Conservation (phyloP, 2,797 vertebrate species). For the Ptychobarbus kaznakovi region DNA sequence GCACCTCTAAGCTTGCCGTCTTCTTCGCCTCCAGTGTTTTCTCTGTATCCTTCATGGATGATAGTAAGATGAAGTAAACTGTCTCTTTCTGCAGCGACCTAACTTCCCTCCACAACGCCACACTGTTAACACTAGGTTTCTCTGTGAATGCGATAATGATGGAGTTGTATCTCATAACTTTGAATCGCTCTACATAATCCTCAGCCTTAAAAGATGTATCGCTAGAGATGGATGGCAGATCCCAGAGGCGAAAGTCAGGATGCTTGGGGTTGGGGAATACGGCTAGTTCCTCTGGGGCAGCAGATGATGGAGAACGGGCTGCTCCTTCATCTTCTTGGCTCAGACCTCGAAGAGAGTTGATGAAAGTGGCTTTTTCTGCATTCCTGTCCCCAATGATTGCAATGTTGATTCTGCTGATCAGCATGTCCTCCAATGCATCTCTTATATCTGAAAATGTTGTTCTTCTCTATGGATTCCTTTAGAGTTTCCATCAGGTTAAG, state of each 20-base stretch:
- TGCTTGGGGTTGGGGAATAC: constrained; percentile 73
- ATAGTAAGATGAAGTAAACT: constrained; percentile 72
- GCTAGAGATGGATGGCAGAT: constrained; percentile 68
- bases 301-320: constrained; percentile 53
- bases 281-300: constrained; percentile 64
- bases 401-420: constrained; percentile 77
- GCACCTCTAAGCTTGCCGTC: constrained; percentile 65
- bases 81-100: constrained; percentile 68
- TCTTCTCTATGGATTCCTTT: constrained; percentile 76
- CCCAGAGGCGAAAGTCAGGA: constrained; percentile 77
- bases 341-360: constrained; percentile 75
- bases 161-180: constrained; percentile 72
- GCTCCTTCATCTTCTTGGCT: constrained; percentile 68
- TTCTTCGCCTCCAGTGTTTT: constrained; percentile 67
- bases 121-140: constrained; percentile 59
- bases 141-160: constrained; percentile 71
- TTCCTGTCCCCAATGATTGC: constrained; percentile 70
- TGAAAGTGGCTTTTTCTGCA: constrained; percentile 69
- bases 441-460: constrained; percentile 76
- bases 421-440: constrained; percentile 77
- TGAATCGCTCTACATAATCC: constrained; percentile 70
- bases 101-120: constrained; percentile 68
- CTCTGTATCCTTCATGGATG: constrained; percentile 62
- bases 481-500: constrained; percentile 75
- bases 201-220: constrained; percentile 66